phyloP scores from a whole-genome alignment of 1,140 invertebrate species.

The Bemisia tabaci region DNA sequence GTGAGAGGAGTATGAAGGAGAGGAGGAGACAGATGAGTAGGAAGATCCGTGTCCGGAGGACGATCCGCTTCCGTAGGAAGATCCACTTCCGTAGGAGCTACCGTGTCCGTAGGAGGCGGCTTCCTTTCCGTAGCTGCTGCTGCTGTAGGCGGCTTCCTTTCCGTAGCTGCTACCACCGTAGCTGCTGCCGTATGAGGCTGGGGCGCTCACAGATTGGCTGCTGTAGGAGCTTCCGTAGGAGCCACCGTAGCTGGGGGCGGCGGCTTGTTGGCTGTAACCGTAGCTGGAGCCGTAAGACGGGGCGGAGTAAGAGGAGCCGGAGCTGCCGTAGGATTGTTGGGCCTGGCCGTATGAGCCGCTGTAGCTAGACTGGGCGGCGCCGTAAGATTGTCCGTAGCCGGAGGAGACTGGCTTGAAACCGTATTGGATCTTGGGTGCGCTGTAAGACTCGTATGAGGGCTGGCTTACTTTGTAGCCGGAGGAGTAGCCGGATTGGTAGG shows the following conservation, averaged over 20 bases:
- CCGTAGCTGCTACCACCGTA: background rate
- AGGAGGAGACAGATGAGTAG: background rate
- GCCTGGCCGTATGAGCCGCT: background rate
- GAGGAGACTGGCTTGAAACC: background rate
- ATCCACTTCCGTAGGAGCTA: background rate
- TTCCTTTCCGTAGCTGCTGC: background rate
- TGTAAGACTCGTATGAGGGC: background rate
- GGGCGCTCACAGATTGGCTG: background rate
- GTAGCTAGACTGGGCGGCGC: background rate
- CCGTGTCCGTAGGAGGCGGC: background rate
- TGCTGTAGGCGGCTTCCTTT: background rate
- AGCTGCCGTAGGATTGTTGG: background rate
- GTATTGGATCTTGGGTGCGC: background rate
- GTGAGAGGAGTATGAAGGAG: background rate
- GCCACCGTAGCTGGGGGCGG: background rate
- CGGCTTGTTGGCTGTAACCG: background rate
- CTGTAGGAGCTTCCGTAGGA: background rate
- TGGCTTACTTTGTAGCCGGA: background rate
- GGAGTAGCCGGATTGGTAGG: background rate
- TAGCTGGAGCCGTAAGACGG: background rate
- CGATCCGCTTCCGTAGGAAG: background rate
- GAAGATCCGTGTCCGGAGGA: background rate
- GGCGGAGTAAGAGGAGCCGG: background rate
- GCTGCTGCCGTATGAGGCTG: background rate
- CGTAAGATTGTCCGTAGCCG: background rate